Conservation (phyloP, 2,888 invertebrate genomes). For the Pseudococcus viburni region DNA sequence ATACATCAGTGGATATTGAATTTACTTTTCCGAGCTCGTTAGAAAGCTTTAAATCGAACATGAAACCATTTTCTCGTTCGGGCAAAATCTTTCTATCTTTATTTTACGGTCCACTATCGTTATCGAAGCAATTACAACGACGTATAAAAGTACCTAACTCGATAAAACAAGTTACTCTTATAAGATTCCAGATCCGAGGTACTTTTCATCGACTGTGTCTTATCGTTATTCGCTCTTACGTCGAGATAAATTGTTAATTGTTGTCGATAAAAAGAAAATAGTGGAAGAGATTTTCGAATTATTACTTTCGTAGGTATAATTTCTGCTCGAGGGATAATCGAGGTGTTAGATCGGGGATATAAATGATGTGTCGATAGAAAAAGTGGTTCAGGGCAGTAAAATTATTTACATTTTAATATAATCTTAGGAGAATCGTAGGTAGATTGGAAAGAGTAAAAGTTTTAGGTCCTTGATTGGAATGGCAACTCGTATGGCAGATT, state of each 20-base stretch:
- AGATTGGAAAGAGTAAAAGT: no score
- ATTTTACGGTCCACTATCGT: not conserved
- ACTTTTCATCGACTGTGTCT: not conserved
- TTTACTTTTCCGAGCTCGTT: not conserved
- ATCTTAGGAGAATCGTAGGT: no score
- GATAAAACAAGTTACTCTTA: not conserved
- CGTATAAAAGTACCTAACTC: not conserved
- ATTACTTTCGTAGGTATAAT: not conserved
- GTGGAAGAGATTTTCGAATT: not conserved
- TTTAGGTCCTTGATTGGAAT: no score
- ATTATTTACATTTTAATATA: no score
- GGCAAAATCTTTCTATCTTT: not conserved
- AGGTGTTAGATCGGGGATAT: not conserved
- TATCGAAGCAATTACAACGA: constrained; percentile 22
- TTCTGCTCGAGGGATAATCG: not conserved
- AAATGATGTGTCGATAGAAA: not conserved
- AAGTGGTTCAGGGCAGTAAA: no score
- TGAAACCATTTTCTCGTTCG: not conserved
- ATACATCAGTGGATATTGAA: not conserved
- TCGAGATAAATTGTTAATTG: constrained; percentile 15
- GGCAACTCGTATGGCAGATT: no score
- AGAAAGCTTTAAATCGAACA: constrained; percentile 3
- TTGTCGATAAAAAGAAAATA: not conserved
- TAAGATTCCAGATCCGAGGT: not conserved
- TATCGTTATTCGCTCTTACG: not conserved